phyloP scores from a whole-genome alignment of 2,113 vertebrate genomes.

The Sinocyclocheilus anshuiensis region DNA sequence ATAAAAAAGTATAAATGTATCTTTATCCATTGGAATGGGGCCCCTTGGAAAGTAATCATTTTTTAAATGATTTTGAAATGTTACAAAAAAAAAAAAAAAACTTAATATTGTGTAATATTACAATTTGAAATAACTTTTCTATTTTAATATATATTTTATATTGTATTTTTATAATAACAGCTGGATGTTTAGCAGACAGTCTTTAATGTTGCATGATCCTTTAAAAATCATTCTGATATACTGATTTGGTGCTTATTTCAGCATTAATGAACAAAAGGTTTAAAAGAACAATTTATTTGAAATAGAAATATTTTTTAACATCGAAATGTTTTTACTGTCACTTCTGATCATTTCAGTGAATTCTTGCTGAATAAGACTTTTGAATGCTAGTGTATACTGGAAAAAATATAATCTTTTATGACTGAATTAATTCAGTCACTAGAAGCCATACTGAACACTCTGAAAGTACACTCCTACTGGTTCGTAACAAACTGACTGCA shows the following conservation, averaged over 20 bases:
- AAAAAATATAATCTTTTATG: background rate
- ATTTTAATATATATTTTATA: background rate
- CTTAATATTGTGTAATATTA: too few species aligned
- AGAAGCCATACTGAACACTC: slow-evolving; percentile 37
- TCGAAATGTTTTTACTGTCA: too few species aligned
- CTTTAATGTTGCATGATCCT: background rate
- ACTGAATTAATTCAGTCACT: slow-evolving; percentile 28
- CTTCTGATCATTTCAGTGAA: background rate
- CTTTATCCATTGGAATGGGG: background rate
- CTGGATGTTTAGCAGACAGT: background rate
- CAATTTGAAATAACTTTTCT: background rate
- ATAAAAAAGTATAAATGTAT: background rate
- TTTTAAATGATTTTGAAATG: background rate
- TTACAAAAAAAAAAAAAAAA: too few species aligned
- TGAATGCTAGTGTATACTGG: background rate
- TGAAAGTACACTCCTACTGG: slow-evolving; percentile 33
- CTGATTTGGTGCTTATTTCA: background rate
- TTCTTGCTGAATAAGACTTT: background rate
- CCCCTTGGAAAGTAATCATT: background rate
- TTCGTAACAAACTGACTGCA: slow-evolving; percentile 43
- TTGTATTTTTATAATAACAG: background rate
- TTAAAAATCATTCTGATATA: background rate
- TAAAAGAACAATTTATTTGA: background rate
- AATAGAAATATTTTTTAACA: background rate
- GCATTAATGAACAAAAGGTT: background rate